A percentile compares a stretch with the other conserved stretches of the same genome.
Evolutionary conservation across 1,140 invertebrate genomes (phyloP).

Genomic region (Idris sp.): DNA sequence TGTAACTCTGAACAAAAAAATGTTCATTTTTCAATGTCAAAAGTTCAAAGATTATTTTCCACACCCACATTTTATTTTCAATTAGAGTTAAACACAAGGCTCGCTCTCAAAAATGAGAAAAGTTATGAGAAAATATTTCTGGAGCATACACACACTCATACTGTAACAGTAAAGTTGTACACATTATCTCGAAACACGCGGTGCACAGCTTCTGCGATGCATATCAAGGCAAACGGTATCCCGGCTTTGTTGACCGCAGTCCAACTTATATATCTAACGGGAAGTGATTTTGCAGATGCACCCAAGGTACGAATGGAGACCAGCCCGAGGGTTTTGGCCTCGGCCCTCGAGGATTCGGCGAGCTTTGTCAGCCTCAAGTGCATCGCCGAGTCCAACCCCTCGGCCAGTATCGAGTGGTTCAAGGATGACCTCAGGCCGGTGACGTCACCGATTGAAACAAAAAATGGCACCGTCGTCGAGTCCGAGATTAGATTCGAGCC

Average conservation of each 20-base stretch:
- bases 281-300: slow-evolving; percentile 68
- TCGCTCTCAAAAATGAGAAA: slow-evolving; percentile 11
- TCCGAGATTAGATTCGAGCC: slow-evolving; percentile 84
- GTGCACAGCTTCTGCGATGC: slow-evolving; percentile 54
- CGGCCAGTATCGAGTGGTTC: slow-evolving; percentile 89
- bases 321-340: slow-evolving; percentile 65
- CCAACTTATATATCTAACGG: slow-evolving; percentile 28
- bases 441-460: slow-evolving; percentile 42
- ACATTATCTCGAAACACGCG: slow-evolving; percentile 34
- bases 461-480: slow-evolving; percentile 72
- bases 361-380: slow-evolving; percentile 86
- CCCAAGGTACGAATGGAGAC: slow-evolving; percentile 74
- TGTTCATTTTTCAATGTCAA: no score
- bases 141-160: slow-evolving; percentile 12
- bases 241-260: slow-evolving; percentile 40
- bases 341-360: slow-evolving; percentile 69
- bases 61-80: no score
- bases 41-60: no score
- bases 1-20: no score
- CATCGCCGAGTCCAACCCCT: slow-evolving; percentile 90
- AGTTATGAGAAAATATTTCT: slow-evolving; percentile 18
- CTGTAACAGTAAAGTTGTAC: slow-evolving; percentile 44
- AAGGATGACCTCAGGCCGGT: slow-evolving; percentile 73
- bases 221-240: slow-evolving; percentile 49
- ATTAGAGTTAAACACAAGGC: no score